Base-by-base conservation (phyloP, 2,797 vertebrate genomes). In the Malurus leucopterus region DNA sequence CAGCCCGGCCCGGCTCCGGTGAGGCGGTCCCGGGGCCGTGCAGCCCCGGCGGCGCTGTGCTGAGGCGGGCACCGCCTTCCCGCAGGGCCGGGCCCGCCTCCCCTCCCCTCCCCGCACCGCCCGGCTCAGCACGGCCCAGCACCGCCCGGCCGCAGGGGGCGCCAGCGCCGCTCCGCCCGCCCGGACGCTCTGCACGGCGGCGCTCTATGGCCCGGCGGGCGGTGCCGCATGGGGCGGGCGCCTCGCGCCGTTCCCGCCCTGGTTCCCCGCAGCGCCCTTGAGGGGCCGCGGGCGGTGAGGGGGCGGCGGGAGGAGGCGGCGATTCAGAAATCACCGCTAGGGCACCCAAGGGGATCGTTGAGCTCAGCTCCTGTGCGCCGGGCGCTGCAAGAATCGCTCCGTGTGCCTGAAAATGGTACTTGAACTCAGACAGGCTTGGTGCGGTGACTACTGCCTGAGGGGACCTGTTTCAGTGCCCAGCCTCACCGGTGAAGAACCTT, bases 301-400 rank as follows among this genome's bases (percentile, higher is more conserved):
- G 4, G 8, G 29, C 1, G 4, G 26, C 0, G 4, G 13, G 8
- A 0, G 3, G 6, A 1, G 7, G 0, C 0, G 4, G 9, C 5
- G 2, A 0, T 0, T 30, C 1, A 0, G 2, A 4, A 6, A 17
- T 27, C 3, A 0, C 2, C n/a, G 12, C 6, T 9, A 40, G 38
- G 23, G 9, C 38, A 3, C 6, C 9, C 19, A 1, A 1, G 6
- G 3, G 18, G 7, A 4, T 44, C 23, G 2, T 13, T 3, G 19
- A 21, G n/a, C 6, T 1, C 26, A 6, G 2, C 34, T 62, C 5
- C 5, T 32, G 38, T 44, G 38, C 16, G 5, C 23, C 15, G 49
- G 23, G 3, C 23, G 4, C 2, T 13, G 6, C 27, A 2, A 1
- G 27, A 16, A 3, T 65, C 46, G 2, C 17, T 4, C 38, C 11